A percentile compares a stretch with the other conserved stretches of the same genome.
Evolutionary conservation across 92 coral and sea anemone species (phyloP).

Genomic region (Hydrozoanthus gracilis): DNA sequence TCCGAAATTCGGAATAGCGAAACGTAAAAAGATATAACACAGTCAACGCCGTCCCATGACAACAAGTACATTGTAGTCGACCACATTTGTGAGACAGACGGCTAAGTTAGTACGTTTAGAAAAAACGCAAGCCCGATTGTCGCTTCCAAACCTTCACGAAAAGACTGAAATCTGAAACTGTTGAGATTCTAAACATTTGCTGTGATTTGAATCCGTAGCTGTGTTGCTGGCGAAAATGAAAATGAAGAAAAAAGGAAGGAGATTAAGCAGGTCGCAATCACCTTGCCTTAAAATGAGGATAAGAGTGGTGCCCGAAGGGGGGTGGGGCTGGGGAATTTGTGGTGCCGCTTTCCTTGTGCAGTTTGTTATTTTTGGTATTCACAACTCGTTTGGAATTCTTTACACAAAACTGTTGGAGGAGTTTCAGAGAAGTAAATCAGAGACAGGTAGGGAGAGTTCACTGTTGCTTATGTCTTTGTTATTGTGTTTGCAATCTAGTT

Average conservation of each 20-base stretch:
- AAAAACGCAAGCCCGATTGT: too few species aligned
- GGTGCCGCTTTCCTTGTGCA: constrained; percentile 33
- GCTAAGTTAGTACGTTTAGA: too few species aligned
- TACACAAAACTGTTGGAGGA: constrained; percentile 45
- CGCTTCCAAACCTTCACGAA: too few species aligned
- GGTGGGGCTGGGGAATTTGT: constrained; percentile 44
- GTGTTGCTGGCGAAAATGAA: background rate
- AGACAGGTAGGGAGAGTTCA: constrained; percentile 16
- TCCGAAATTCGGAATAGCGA: too few species aligned
- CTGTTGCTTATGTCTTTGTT: background rate
- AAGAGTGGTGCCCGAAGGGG: constrained; percentile 37
- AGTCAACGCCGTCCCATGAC: too few species aligned
- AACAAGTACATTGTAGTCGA: too few species aligned
- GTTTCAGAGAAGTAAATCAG: constrained; percentile 39
- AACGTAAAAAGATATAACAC: too few species aligned
- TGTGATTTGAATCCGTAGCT: background rate
- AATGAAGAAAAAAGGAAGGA: background rate
- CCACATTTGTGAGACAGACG: too few species aligned
- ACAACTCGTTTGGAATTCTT: constrained; percentile 41
- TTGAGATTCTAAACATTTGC: too few species aligned
- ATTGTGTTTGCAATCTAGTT: background rate
- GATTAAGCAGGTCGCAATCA: background rate
- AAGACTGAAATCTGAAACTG: too few species aligned
- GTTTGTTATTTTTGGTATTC: constrained; percentile 33
- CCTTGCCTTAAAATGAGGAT: background rate